Base-by-base conservation (phyloP, 1,140 invertebrate species). In the Lordiphosa stackelbergi region DNA sequence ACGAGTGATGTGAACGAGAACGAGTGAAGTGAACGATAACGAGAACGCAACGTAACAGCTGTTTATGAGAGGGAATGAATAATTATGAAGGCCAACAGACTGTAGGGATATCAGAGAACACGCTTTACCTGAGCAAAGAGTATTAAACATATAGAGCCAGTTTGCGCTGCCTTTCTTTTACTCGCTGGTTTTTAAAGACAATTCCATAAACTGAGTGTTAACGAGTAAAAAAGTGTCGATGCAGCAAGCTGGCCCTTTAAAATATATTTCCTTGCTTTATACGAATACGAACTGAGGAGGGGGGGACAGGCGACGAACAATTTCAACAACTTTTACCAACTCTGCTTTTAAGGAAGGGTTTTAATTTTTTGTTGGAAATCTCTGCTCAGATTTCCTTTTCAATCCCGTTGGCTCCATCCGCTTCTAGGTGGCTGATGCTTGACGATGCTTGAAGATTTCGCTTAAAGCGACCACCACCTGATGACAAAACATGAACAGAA, bases 61-160 rank as follows among this genome's bases (percentile, higher is more conserved):
- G 61, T 56, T 73, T 43, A 71, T 56, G 43, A 9, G 53, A n/a
- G 53, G 53, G 57, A 60, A 45, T 55, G 51, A 59, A 62, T 42
- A 54, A 34, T 54, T 56, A 72, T 66, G 57, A 38, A 52, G 63
- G 64, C 64, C 62, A 55, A 55, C 12, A 66, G 62, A 69, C 47
- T 24, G 59, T 41, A 56, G 62, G 19, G 55, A 52, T 19, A 49
- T 31, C 43, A 60, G 53, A 19, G 53, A 75, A 46, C 64, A 81
- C 66, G 34, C 56, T 62, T 79, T 79, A 79, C 75, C 75, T 79
- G 73, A 64, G 81, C 73, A 74, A 64, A 69, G 53, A 64, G 66
- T 48, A 34, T 8, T 11, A 19, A 13, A 48, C 8, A 66, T 2
- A 52, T 35, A 66, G 41, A 51, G 55, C 5, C 24, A 28, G 24